Base-by-base conservation (phyloP, 1,140 invertebrate genomes). In the Lerema accius region DNA sequence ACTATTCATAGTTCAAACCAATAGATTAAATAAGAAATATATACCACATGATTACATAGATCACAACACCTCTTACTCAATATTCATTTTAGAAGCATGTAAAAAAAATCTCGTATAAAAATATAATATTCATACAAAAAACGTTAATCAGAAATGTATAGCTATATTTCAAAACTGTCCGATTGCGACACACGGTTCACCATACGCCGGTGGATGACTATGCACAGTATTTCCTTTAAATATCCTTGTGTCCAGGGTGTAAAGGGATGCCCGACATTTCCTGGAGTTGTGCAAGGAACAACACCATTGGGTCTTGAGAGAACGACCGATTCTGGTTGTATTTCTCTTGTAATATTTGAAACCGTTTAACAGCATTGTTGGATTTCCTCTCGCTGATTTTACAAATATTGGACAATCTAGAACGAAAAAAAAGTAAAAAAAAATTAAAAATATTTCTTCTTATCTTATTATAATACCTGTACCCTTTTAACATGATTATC, bases 381-480 rank as follows among this genome's bases (percentile, higher is more conserved):
- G 55, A 0, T 58, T 58, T 9, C 53, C 53, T 45, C 53, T 58
- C 0, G 53, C 53, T 35, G 53, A 58, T 0, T 23, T 46, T 7
- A 58, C 15, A 15, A 58, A 58, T 0, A 46, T 4, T 11, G 53
- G 53, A 7, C 9, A 5, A 4, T 4, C 46, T 50, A 26, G 10
- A 50, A 50, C 28, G 3, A 32, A 32, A 32, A 32, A 23, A 23
- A n/a, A n/a, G n/a, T n/a, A n/a, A n/a, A n/a, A n/a, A n/a, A n/a
- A n/a, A n/a, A n/a, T n/a, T n/a, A n/a, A n/a, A n/a, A n/a, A n/a
- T n/a, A n/a, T n/a, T n/a, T n/a, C n/a, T n/a, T n/a, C n/a, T n/a
- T n/a, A n/a, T n/a, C n/a, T n/a, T n/a, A n/a, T n/a, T n/a, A 26
- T 64, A 80, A 40, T 59, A 79, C 0, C 63, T 74, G 40, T 72